Evolutionary conservation across 2,888 invertebrate genomes (phyloP).

Genomic region (Aromia moschata): DNA sequence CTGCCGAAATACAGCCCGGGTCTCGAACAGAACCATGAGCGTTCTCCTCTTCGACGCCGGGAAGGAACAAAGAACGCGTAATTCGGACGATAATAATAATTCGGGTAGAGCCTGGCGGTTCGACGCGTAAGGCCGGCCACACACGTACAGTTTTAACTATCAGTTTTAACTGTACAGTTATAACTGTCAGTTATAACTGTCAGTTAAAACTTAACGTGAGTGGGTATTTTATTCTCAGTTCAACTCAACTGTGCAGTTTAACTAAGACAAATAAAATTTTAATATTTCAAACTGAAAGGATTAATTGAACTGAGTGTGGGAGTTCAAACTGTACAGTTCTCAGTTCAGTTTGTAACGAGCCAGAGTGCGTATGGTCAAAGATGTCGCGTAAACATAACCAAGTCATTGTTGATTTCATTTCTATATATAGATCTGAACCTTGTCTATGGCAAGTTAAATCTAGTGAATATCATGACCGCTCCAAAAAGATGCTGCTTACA

Average conservation of each 20-base stretch:
- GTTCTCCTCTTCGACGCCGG: background rate
- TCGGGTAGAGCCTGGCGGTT: no score
- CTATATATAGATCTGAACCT: no score
- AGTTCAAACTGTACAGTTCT: background rate
- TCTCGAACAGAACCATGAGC: conserved; percentile 8
- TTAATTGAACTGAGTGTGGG: background rate
- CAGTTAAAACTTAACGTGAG: background rate
- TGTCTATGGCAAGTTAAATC: no score
- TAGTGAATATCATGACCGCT: background rate
- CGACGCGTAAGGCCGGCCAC: conserved; percentile 7
- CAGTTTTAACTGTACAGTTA: background rate
- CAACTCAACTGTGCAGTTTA: background rate
- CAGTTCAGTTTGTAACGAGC: background rate
- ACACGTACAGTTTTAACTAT: background rate
- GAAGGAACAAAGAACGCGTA: conserved; percentile 3
- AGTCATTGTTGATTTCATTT: background rate
- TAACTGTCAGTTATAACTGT: no score
- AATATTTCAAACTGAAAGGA: background rate
- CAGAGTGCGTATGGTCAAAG: background rate
- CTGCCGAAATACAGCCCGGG: conserved; percentile 53
- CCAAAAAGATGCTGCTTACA: background rate
- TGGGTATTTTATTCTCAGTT: background rate
- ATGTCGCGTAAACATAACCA: background rate
- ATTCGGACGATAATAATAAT: background rate
- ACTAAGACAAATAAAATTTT: background rate